Evolutionary conservation across 2,113 vertebrate genomes (phyloP), one percentile per base, ranked within the genome.

Genomic region (Butorides virescens): DNA sequence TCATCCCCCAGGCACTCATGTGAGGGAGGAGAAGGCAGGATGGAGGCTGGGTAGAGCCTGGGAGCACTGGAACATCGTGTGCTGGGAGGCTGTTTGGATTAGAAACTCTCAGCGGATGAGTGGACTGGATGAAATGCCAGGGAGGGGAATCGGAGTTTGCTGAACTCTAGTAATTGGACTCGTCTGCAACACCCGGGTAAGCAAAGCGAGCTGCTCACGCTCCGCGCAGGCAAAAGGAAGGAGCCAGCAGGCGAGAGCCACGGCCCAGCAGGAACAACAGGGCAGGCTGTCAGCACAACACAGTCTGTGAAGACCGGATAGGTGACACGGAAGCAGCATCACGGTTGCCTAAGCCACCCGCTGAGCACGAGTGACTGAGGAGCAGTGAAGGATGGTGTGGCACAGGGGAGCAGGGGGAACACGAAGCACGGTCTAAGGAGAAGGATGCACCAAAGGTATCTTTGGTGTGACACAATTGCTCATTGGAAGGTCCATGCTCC

Each of bases 1-100:
- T 79, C 49, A 59, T 76, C 32, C 36, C 32, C 63, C 23, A 11
- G 90, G 36, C 44, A 58, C 70, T 81, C 0, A 1, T 85, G 62
- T 82, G 63, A 95, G 73, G 70, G 83, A 95, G 66, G 79, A 78
- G 22, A 62, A 70, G 58, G 83, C 86, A 79, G 53, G 29, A 72
- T 4, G 5, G 90, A 83, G 76, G 80, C 80, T 91, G 93, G 70
- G 65, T 91, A 95, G 70, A 80, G 90, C 73, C 88, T 26, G 44
- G 62, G 80, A 94, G 70, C 36, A 2, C 84, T 34, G 84, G 97
- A 97, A 95, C 95, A 92, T 95, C 1, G 3, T 95, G 95, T 97
- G 91, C 96, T 95, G 81, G 89, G 92, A 95, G 74, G 89, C 89
- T 92, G 91, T 97, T 96, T 97, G 94, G 91, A 95, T 97, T 93